Evolutionary conservation across 2,888 invertebrate species (phyloP).

Genomic region (Idaea aversata): DNA sequence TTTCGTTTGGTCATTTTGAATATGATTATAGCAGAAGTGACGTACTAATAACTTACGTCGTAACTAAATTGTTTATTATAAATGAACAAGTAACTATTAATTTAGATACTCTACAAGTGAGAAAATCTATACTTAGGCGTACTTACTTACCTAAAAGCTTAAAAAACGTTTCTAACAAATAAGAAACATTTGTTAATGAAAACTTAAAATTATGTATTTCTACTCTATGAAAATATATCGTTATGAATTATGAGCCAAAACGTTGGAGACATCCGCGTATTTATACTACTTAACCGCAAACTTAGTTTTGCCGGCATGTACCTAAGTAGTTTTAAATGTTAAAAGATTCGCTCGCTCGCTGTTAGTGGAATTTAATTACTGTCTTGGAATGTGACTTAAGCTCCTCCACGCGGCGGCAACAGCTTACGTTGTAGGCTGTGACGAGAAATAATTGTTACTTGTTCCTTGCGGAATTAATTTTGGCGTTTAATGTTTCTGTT

Average conservation of each 20-base stretch:
- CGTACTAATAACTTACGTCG: no score
- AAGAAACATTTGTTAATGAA: background rate
- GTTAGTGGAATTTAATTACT: slow-evolving; percentile 68
- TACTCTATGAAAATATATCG: background rate
- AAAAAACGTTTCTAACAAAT: background rate
- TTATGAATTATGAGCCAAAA: background rate
- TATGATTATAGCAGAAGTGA: no score
- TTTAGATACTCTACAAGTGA: no score
- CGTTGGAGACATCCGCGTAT: background rate
- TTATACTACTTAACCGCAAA: background rate
- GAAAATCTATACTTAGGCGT: no score
- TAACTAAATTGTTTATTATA: no score
- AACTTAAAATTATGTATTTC: background rate
- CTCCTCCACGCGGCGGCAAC: slow-evolving; percentile 45
- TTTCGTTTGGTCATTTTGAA: no score
- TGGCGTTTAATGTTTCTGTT: slow-evolving; percentile 5
- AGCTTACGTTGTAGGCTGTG: slow-evolving; percentile 41
- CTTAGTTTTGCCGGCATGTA: slow-evolving; percentile 20
- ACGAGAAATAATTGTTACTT: slow-evolving; percentile 46
- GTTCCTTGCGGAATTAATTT: slow-evolving; percentile 29
- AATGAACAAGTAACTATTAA: no score
- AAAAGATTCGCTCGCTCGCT: slow-evolving; percentile 48
- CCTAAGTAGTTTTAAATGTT: slow-evolving; percentile 37
- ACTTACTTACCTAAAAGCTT: no score
- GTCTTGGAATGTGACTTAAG: slow-evolving; percentile 59